Evolutionary conservation across 2,797 vertebrate genomes (phyloP), one percentile per base, ranked within the genome.

Genomic region (Pyrocephalus nanus): DNA sequence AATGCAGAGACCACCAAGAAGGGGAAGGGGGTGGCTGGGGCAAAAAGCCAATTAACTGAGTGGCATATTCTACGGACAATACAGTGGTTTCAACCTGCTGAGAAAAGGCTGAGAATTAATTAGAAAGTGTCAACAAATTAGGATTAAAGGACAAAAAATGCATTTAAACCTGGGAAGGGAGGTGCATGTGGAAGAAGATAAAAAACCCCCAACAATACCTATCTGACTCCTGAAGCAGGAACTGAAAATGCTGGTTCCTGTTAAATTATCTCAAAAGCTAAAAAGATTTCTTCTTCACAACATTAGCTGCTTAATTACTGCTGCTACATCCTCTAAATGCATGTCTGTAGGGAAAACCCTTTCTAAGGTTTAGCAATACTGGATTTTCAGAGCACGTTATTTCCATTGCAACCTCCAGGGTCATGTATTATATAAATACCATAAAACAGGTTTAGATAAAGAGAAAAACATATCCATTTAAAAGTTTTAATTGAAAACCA

Each of bases 31-130:
- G 48, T 34, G 7, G 17, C 61, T 20, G 40, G 13, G 32, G n/a
- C 38, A 43, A 86, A 89, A 83, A 75, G 50, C 17, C 48, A 80
- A 7, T 64, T 42, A 72, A 50, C 48, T 2, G 1, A 70, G 21
- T 54, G 18, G n/a, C 30, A 32, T 25, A 74, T 21, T 58, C 38
- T 47, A 55, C 7, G 25, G 50, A 72, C 72, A 84, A 62, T 7
- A 11, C 51, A 61, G 26, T 20, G 42, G 10, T 54, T 90, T 79
- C 77, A 87, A 54, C 29, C 40, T 78, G 36, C 50, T 73, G 86
- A 85, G 60, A 62, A 90, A 90, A 89, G n/a, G 32, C 26, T 67
- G 21, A 58, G 53, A 87, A 86, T 92, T 72, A 85, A 79, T 91
- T 72, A 78, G 40, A 21, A 82, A 55, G 47, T 8, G 8, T 58